Evolutionary conservation across 2,888 invertebrate genomes (phyloP).

Genomic region (Cistogaster globosa): DNA sequence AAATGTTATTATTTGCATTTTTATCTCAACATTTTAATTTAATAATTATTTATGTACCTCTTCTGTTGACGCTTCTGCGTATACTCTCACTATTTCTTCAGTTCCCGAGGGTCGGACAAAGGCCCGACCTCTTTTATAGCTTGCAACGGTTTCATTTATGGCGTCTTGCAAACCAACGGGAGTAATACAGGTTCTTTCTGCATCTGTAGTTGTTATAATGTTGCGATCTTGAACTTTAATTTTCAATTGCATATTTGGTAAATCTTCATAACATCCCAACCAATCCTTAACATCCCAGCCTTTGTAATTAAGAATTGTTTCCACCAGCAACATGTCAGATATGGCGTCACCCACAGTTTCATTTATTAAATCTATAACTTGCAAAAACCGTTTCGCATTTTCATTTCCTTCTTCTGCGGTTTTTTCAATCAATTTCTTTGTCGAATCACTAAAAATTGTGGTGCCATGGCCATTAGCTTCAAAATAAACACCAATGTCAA

Average conservation of each 20-base stretch:
- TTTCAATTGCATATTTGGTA: constrained; percentile 94
- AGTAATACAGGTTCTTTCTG: constrained; percentile 91
- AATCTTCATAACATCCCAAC: constrained; percentile 91
- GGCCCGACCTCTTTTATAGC: constrained; percentile 89
- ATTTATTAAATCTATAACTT: constrained; percentile 93
- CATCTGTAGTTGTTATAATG: constrained; percentile 92
- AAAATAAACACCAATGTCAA: constrained; percentile 98
- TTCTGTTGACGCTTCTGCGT: constrained; percentile 94
- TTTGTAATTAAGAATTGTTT: constrained; percentile 91
- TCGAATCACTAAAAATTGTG: constrained; percentile 90
- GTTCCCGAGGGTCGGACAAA: constrained; percentile 99
- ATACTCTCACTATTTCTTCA: constrained; percentile 97
- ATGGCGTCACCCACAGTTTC: constrained; percentile 98
- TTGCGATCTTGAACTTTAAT: constrained; percentile 94
- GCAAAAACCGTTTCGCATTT: constrained; percentile 85
- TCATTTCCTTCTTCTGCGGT: constrained; percentile 78
- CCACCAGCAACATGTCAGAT: constrained; percentile 96
- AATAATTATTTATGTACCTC: constrained; percentile 81
- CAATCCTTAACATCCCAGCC: constrained; percentile 92
- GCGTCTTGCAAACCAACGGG: constrained; percentile 93
- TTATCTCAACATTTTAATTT: neutral
- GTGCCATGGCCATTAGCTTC: constrained; percentile 99
- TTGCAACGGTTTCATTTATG: constrained; percentile 88
- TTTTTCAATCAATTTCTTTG: constrained; percentile 85
- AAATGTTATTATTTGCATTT: neutral